Conservation (phyloP, 2,888 invertebrate species). For the Fragum fragum region DNA sequence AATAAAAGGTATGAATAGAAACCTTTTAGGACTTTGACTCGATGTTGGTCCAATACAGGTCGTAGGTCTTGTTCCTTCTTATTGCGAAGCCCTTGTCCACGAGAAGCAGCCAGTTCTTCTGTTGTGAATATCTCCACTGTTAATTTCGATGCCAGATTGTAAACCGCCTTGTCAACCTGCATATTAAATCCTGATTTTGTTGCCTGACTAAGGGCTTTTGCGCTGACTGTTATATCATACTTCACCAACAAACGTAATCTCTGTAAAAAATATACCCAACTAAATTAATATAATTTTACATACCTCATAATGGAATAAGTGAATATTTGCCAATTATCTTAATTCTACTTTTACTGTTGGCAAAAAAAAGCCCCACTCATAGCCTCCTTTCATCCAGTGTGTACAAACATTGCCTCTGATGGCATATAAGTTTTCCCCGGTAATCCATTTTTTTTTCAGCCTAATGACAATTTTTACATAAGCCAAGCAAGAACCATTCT, state of each 20-base stretch:
- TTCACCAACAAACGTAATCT: not conserved
- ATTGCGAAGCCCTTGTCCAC: slow-evolving; percentile 16
- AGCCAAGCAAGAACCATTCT: too few relatives aligned
- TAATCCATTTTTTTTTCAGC: too few relatives aligned
- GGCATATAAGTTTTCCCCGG: too few relatives aligned
- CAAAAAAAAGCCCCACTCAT: too few relatives aligned
- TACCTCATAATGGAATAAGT: too few relatives aligned
- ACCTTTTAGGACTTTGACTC: slow-evolving; percentile 3
- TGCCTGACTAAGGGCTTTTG: slow-evolving; percentile 8
- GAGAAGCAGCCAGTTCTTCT: slow-evolving; percentile 14
- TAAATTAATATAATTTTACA: too few relatives aligned
- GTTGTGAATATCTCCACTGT: not conserved
- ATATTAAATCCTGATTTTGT: not conserved
- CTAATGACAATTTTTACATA: too few relatives aligned
- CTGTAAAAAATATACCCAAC: too few relatives aligned
- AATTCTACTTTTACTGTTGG: too few relatives aligned
- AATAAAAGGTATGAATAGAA: not conserved
- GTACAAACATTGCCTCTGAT: too few relatives aligned
- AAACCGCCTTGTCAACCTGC: not conserved
- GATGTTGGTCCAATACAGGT: not conserved
- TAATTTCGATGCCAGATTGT: slow-evolving; percentile 12
- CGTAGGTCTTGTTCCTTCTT: slow-evolving; percentile 19
- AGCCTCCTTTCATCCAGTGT: too few relatives aligned
- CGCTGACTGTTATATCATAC: not conserved
- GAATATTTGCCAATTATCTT: too few relatives aligned